A percentile compares a stretch with the other conserved stretches of the same genome.
Evolutionary conservation across 2,797 vertebrate species (phyloP).

Genomic region (Sebastes hubbsi): DNA sequence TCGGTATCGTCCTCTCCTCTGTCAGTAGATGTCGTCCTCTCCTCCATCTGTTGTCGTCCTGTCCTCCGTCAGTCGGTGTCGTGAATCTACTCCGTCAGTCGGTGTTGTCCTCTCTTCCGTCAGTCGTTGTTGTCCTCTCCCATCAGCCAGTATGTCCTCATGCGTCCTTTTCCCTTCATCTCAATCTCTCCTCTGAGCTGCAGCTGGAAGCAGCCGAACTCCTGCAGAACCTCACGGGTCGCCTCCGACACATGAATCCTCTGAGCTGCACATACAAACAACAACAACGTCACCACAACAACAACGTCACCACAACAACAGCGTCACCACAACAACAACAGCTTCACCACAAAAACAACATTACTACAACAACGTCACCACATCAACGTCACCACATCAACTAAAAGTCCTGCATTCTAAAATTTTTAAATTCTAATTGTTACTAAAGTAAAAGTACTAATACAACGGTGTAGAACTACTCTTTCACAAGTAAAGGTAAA

Average conservation of each 20-base stretch:
- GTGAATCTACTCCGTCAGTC: background rate
- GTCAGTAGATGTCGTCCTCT: constrained; percentile 88
- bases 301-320: background rate
- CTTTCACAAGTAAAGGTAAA: too few species aligned
- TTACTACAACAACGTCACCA: background rate
- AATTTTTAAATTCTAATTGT: too few species aligned
- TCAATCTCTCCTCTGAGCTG: constrained; percentile 89
- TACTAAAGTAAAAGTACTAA: too few species aligned
- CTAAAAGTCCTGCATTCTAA: too few species aligned
- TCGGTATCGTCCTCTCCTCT: constrained; percentile 47
- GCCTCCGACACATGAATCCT: constrained; percentile 92
- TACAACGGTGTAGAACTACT: too few species aligned
- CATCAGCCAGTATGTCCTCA: constrained; percentile 90
- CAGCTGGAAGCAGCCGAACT: constrained; percentile 88
- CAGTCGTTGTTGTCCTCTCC: constrained; percentile 52
- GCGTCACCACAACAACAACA: background rate
- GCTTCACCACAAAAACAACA: background rate
- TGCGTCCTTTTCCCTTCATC: constrained; percentile 91
- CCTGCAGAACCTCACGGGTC: constrained; percentile 84
- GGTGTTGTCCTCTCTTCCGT: constrained; percentile 24
- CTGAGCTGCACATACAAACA: constrained; percentile 42
- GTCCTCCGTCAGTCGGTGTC: background rate
- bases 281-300: background rate
- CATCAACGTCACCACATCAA: background rate
- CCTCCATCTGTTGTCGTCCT: constrained; percentile 63